These are phyloP conservation scores for Cryptocheilus praepositus DNA, from an alignment of 2,888 invertebrate genomes.

Conservation along the genomic window DNA sequence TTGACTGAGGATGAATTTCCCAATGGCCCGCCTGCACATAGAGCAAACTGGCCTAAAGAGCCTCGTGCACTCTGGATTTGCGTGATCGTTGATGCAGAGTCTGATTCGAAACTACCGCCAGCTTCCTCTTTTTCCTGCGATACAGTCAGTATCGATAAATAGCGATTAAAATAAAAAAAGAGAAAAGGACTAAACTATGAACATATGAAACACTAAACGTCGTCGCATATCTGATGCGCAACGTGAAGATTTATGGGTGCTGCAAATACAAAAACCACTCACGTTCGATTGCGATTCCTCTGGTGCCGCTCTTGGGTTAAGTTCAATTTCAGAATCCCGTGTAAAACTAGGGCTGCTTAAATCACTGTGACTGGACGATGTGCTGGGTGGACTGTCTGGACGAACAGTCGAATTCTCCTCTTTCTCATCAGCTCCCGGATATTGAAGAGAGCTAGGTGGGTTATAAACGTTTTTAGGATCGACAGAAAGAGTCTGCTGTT, in stretches of 20 bases:
- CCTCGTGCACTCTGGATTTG: slow-evolving; percentile 81
- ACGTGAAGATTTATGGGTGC: too few species aligned
- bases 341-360: slow-evolving; percentile 83
- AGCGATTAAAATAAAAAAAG: neutral
- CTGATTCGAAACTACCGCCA: slow-evolving; percentile 83
- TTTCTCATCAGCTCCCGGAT: slow-evolving; percentile 82
- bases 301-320: slow-evolving; percentile 74
- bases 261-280: slow-evolving; percentile 37
- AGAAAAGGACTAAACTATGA: neutral
- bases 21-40: slow-evolving; percentile 57
- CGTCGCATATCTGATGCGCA: too few species aligned
- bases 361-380: slow-evolving; percentile 83
- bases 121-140: slow-evolving; percentile 76
- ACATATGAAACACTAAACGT: too few species aligned
- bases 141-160: slow-evolving; percentile 28
- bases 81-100: slow-evolving; percentile 84
- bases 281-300: slow-evolving; percentile 67
- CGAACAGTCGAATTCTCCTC: slow-evolving; percentile 74
- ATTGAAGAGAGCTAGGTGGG: slow-evolving; percentile 92
- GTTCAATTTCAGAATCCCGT: slow-evolving; percentile 82
- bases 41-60: slow-evolving; percentile 65
- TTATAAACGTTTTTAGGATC: slow-evolving; percentile 85
- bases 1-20: slow-evolving; percentile 76
- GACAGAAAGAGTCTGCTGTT: slow-evolving; percentile 83
- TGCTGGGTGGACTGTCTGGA: slow-evolving; percentile 85